These are phyloP conservation scores for Hydrolagus colliei DNA, from an alignment of 2,797 vertebrate genomes.

Conservation along the genomic window DNA sequence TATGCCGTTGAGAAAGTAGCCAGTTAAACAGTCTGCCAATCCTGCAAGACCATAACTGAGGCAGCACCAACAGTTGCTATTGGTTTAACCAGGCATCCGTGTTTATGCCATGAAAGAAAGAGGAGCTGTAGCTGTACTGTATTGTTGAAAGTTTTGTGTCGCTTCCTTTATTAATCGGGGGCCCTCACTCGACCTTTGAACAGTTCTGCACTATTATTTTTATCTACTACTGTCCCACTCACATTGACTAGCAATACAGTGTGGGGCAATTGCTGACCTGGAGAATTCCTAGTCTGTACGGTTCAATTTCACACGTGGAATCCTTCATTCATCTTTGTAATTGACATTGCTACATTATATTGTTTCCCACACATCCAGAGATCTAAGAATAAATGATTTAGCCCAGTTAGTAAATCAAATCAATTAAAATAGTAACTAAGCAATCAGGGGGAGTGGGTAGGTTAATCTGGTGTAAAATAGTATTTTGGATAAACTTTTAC, in stretches of 20 bases:
- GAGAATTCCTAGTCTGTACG: no score
- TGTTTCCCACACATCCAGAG: background rate
- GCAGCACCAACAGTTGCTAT: background rate
- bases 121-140: background rate
- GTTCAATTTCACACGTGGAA: background rate
- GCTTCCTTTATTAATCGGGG: no score
- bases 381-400: no score
- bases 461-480: background rate
- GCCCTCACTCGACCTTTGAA: no score
- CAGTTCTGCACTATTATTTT: no score
- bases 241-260: no score
- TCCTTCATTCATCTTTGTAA: conserved; percentile 18
- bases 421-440: no score
- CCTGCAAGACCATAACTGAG: background rate
- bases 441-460: no score
- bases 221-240: no score
- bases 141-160: background rate
- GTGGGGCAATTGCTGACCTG: no score
- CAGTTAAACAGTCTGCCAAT: background rate
- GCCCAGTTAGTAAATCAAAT: no score
- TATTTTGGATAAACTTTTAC: background rate
- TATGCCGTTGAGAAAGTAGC: background rate
- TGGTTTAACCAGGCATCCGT: background rate
- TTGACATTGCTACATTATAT: conserved; percentile 8
- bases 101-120: background rate